A percentile compares a stretch with the other conserved stretches of the same genome.
Evolutionary conservation across 2,888 invertebrate genomes (phyloP).

Genomic region (Caradrina clavipalpis): DNA sequence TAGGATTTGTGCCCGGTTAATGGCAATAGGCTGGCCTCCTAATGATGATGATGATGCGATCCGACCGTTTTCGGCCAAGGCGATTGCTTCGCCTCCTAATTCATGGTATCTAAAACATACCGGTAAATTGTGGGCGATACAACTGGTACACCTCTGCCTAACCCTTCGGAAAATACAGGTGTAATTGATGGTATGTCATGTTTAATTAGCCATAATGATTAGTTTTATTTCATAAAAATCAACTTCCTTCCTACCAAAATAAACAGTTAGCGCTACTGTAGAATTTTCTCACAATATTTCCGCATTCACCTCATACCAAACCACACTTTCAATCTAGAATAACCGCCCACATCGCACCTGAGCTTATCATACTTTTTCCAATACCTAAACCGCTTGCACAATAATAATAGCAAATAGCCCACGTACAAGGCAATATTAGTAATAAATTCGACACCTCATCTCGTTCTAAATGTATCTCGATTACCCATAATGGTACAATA

Average conservation of each 20-base stretch:
- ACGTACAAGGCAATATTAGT: conserved; percentile 68
- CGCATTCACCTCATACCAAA: background rate
- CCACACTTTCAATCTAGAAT: conserved; percentile 13
- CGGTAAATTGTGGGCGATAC: no score
- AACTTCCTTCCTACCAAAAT: background rate
- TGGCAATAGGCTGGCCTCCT: no score
- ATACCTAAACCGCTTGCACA: conserved; percentile 48
- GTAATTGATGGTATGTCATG: no score
- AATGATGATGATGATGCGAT: no score
- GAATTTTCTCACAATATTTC: background rate
- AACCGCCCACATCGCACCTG: conserved; percentile 20
- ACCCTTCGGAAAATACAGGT: no score
- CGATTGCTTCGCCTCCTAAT: no score
- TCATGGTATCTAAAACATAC: no score
- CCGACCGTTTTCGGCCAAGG: no score
- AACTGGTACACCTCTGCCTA: no score
- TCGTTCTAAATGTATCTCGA: conserved; percentile 80
- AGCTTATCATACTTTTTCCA: conserved; percentile 42
- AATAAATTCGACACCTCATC: conserved; percentile 83
- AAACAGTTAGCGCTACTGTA: background rate
- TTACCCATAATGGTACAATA: conserved; percentile 86
- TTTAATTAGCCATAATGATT: no score
- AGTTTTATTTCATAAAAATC: no score
- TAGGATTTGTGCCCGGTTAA: no score
- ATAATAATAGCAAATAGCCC: conserved; percentile 61